phyloP scores from a whole-genome alignment of 2,888 invertebrate species.

The Oithona nana region DNA sequence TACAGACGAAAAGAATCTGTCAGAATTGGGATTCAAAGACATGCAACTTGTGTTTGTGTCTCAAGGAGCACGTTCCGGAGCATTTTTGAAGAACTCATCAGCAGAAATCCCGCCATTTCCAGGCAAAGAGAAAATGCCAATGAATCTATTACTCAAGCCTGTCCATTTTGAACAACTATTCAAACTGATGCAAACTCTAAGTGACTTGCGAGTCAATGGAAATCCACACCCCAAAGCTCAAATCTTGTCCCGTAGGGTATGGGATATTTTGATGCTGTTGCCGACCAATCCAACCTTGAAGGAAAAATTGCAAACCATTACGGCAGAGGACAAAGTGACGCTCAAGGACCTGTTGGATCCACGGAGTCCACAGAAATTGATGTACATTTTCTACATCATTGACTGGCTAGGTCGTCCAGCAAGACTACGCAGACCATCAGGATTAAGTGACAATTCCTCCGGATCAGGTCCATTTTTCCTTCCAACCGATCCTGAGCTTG shows the following conservation, averaged over 20 bases:
- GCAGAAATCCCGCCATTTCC: conserved; percentile 71
- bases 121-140: conserved; percentile 55
- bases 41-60: conserved; percentile 42
- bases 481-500: background rate
- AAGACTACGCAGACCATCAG: conserved; percentile 12
- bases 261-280: conserved; percentile 78
- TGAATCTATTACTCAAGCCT: conserved; percentile 58
- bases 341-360: conserved; percentile 53
- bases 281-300: conserved; percentile 72
- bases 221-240: conserved; percentile 65
- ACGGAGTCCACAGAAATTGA: conserved; percentile 72
- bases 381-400: conserved; percentile 84
- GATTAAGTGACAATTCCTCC: conserved; percentile 5
- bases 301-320: conserved; percentile 57
- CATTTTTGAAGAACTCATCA: conserved; percentile 45
- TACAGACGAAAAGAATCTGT: conserved; percentile 71
- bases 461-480: background rate
- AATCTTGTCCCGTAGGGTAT: conserved; percentile 68
- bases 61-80: background rate
- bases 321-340: conserved; percentile 32
- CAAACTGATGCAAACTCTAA: conserved; percentile 69
- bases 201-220: conserved; percentile 32
- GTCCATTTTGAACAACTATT: conserved; percentile 79
- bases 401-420: conserved; percentile 30
- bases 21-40: conserved; percentile 83